Base-by-base conservation (phyloP, 2,797 vertebrate species). In the Sebastes iracundus region DNA sequence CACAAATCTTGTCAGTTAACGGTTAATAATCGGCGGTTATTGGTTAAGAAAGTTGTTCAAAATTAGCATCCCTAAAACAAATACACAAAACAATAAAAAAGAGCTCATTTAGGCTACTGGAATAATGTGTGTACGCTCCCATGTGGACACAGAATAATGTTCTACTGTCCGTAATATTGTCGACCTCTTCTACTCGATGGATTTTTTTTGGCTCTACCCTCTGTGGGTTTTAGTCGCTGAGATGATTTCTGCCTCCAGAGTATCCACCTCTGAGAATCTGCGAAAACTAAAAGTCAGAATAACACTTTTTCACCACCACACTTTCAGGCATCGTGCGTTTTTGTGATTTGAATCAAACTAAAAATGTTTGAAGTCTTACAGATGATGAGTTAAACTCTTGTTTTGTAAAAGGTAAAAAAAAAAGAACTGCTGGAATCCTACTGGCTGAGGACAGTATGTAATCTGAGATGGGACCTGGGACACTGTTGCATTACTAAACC, bases 191-290 rank as follows among this genome's bases (percentile, higher is more conserved):
- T 3, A 49, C 22, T 53, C 10, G 0, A 16, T 55, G 42, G 42
- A 2, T 30, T 28, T 16, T 16, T 22, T 74, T 80, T 74, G 82
- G 79, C 73, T 85, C 73, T 9, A n/a, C 82, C 23, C 64, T 49
- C 27, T 65, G 78, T 4, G 33, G 33, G 25, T 16, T 59, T 74
- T 68, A 72, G 5, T 69, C 23, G 2, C n/a, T 20, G 20, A 61
- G 20, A 22, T 27, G 4, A 16, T 60, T 79, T 75, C n/a, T 58
- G 56, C 72, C 55, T 75, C 18, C n/a, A 22, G 13, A 61, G 18
- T 7, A 4, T 52, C 27, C 3, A 22, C 52, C 30, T 18, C n/a
- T 35, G 49, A 67, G 20, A 56, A 59, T 64, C 49, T 42, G n/a
- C 8, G 5, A 46, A 32, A 60, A 13, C 23, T 32, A 27, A 58